These are phyloP conservation scores for Phoxinus phoxinus DNA, from an alignment of 2,113 vertebrate genomes.

Conservation along the genomic window DNA sequence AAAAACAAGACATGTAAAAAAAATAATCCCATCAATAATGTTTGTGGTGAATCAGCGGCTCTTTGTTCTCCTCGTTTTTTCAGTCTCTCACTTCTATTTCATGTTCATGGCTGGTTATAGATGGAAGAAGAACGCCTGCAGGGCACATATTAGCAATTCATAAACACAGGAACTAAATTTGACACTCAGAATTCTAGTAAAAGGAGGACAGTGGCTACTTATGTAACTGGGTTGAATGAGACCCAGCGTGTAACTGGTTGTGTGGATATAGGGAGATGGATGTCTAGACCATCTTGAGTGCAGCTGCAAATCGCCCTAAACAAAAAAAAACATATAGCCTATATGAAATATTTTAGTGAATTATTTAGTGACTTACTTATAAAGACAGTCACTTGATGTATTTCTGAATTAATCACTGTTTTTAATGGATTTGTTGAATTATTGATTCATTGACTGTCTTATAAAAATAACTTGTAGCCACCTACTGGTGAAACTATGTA, in stretches of 20 bases:
- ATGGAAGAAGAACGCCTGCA: slow-evolving; percentile 65
- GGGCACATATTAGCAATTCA: slow-evolving; percentile 70
- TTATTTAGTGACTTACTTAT: neutral
- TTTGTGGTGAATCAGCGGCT: neutral
- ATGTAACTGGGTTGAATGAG: slow-evolving; percentile 43
- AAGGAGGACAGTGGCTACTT: slow-evolving; percentile 58
- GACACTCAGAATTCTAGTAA: slow-evolving; percentile 68
- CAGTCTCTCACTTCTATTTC: slow-evolving; percentile 28
- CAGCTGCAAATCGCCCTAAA: no score
- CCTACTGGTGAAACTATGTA: neutral
- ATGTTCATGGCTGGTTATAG: slow-evolving; percentile 64
- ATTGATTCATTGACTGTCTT: no score
- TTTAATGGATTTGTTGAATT: neutral
- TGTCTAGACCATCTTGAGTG: neutral
- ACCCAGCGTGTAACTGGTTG: neutral
- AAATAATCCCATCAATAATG: neutral
- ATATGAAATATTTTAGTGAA: neutral
- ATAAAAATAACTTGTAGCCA: no score
- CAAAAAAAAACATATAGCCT: no score
- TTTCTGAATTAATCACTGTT: neutral
- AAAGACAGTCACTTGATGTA: neutral
- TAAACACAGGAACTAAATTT: slow-evolving; percentile 68
- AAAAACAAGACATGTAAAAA: neutral
- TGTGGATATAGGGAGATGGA: neutral
- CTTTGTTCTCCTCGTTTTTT: neutral